Evolutionary conservation across 2,797 vertebrate genomes (phyloP).

Genomic region (Stomatorhinus walkeri): DNA sequence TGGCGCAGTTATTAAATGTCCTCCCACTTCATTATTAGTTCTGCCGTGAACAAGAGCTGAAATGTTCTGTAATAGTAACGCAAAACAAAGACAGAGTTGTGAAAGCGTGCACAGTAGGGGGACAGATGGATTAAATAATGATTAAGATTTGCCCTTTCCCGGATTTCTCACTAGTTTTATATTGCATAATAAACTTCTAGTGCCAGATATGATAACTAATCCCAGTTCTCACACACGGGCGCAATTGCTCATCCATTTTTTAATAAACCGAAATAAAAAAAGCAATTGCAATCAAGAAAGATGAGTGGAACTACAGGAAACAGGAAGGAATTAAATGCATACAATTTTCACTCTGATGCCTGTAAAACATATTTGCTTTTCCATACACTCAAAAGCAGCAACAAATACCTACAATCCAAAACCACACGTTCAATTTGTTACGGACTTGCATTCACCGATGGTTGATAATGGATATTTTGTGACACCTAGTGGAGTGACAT

Average conservation of each 20-base stretch:
- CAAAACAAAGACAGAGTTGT: background rate
- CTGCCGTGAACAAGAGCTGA: background rate
- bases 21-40: slow-evolving; percentile 4
- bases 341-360: background rate
- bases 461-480: slow-evolving; percentile 9
- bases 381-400: background rate
- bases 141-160: background rate
- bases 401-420: background rate
- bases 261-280: background rate
- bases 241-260: background rate
- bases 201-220: background rate
- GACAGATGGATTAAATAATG: background rate
- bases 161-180: background rate
- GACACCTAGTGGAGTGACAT: slow-evolving; percentile 33
- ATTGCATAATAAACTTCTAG: slow-evolving; percentile 1
- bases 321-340: background rate
- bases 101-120: background rate
- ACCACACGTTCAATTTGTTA: background rate
- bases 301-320: background rate
- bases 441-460: background rate
- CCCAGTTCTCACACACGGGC: background rate
- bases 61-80: background rate
- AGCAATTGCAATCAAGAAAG: background rate
- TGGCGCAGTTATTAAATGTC: background rate
- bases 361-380: background rate